Base-by-base conservation (phyloP, 2,888 invertebrate species). In the Agonopterix arenella region DNA sequence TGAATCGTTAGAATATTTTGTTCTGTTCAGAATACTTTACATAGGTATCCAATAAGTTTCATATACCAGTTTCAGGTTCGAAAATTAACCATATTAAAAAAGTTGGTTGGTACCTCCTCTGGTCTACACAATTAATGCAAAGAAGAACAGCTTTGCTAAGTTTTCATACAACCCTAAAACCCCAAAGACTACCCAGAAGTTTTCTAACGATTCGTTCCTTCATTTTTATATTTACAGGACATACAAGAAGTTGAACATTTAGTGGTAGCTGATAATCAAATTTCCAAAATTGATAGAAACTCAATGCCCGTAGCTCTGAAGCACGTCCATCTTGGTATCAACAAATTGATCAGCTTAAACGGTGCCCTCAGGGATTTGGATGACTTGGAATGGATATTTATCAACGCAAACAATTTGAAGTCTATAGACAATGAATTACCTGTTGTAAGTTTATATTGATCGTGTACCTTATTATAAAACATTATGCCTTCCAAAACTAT, bases 401-500 rank as follows among this genome's bases (percentile, higher is more conserved):
- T 96, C 47, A 95, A 95, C 69, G 90, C 92, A 50, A 96, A 96
- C 76, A 91, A 93, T 60, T 84, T 96, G 51, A 92, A 92, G 52
- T 90, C 93, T 36, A 85, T 96, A 61, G 96, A 96, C 46, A 92
- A 93, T 45, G 93, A 96, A 77, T 75, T 96, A 55, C 96, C 96
- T 2, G 86, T 91, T 56, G 91, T 91, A 69, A 91, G 91, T 61
- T 50, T 43, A 18, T 28, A 28, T 28, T 7, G 28, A 28, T 28
- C 18, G 1, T 28, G 5, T 28, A 28, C 28, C 5, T 28, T 28
- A 5, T 28, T 28, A 28, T 7, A 5, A n/a, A 40, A 9, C n/a
- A 40, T 40, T 40, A n/a, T 38, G n/a, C 40, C 40, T 40, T n/a
- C 40, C 5, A 1, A n/a, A 40, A n/a, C 10, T 40, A n/a, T 40